phyloP scores from a whole-genome alignment of 2,797 vertebrate species.

The Aratinga solstitialis region DNA sequence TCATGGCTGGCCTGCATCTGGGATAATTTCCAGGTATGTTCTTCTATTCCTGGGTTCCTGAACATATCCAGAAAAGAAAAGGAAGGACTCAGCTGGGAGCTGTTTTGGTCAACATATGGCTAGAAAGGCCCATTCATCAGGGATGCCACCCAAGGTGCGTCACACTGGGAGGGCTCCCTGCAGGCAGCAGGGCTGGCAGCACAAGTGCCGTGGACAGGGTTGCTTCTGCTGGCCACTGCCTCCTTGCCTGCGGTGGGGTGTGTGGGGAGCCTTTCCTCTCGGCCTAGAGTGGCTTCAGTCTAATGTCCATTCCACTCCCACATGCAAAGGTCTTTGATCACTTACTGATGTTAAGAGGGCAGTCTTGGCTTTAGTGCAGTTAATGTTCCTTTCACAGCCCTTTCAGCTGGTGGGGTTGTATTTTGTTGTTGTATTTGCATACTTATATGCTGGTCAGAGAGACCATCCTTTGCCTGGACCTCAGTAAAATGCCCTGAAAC shows the following conservation, averaged over 20 bases:
- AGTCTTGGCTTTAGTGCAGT: not conserved
- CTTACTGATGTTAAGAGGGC: not conserved
- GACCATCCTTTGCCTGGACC: not conserved
- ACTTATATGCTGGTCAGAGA: not conserved
- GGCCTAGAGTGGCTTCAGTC: not conserved
- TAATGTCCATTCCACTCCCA: not conserved
- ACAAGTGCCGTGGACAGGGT: fast-evolving
- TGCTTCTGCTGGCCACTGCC: not conserved
- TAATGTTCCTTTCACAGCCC: not conserved
- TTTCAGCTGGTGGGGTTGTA: not conserved
- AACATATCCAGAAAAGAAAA: not conserved
- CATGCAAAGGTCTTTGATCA: fast-evolving
- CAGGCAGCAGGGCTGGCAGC: not conserved
- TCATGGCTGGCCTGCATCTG: not conserved
- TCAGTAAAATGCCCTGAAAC: not conserved
- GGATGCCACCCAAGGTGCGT: not conserved
- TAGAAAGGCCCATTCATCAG: not conserved
- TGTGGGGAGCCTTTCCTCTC: not conserved
- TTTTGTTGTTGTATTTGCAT: not conserved
- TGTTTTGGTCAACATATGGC: not conserved
- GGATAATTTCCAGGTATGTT: not conserved
- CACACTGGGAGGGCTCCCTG: not conserved
- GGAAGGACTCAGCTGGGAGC: not conserved
- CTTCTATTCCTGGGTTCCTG: not conserved
- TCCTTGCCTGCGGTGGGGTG: fast-evolving